Conservation (phyloP, 30 jellyfish, hydroid and myxozoan genomes). For the Pelagia noctiluca region DNA sequence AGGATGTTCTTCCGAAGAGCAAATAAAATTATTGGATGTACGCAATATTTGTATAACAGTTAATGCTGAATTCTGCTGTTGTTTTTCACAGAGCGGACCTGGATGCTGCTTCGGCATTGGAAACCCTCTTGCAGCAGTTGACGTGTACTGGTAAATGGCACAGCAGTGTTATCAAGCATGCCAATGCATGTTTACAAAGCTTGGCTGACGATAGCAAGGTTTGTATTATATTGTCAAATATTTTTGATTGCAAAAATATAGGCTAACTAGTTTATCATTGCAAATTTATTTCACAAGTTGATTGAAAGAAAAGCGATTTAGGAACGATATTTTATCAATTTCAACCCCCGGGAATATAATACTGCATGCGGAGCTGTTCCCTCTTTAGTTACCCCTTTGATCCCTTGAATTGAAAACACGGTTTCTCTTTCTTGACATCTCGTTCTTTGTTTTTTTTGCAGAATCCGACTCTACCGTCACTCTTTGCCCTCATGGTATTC, state of each 20-base stretch:
- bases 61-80: no score
- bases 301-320: no score
- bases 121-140: slow-evolving; percentile 56
- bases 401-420: neutral
- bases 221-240: no score
- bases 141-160: slow-evolving; percentile 76
- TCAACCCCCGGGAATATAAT: no score
- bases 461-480: slow-evolving; percentile 82
- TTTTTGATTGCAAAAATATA: no score
- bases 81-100: slow-evolving; percentile 69
- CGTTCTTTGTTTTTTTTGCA: slow-evolving; percentile 16
- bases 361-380: no score
- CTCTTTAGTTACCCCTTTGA: neutral
- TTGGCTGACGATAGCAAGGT: slow-evolving; percentile 74
- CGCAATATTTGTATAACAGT: no score
- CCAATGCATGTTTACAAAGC: slow-evolving; percentile 61
- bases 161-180: slow-evolving; percentile 69
- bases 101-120: slow-evolving; percentile 87
- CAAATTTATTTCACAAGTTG: no score
- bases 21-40: no score
- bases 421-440: neutral
- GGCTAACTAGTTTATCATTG: no score
- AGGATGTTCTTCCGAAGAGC: no score
- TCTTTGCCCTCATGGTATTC: slow-evolving; percentile 85
- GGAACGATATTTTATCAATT: no score